A percentile compares a stretch with the other conserved stretches of the same genome.
Conservation (phyloP, 1,140 invertebrate genomes). For the Bicyclus anynana region DNA sequence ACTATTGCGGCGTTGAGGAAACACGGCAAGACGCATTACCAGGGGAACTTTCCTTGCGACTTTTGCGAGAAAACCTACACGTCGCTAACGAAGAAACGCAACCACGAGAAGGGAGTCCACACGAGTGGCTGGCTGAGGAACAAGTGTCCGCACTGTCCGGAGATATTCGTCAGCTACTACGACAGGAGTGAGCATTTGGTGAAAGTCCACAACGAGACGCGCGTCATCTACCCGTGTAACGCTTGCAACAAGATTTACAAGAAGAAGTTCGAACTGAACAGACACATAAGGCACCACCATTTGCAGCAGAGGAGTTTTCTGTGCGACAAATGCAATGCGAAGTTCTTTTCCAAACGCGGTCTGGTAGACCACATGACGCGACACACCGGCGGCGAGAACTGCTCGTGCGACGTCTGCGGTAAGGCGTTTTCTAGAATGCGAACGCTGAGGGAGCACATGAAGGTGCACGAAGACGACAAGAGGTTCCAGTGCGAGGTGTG, state of each 20-base stretch:
- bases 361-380: constrained; percentile 64
- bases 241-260: constrained; percentile 71
- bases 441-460: constrained; percentile 86
- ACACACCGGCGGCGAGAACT: constrained; percentile 60
- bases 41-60: constrained; percentile 62
- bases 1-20: constrained; percentile 64
- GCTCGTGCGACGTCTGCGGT: constrained; percentile 86
- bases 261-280: constrained; percentile 64
- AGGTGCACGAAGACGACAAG: constrained; percentile 79
- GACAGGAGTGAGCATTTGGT: constrained; percentile 65
- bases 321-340: constrained; percentile 71
- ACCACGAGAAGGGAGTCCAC: constrained; percentile 68
- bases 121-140: constrained; percentile 63
- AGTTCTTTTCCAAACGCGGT: constrained; percentile 68
- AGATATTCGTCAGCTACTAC: constrained; percentile 72
- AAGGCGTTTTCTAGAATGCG: constrained; percentile 84
- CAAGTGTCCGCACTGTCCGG: constrained; percentile 71
- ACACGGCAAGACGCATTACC: constrained; percentile 63
- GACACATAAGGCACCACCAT: constrained; percentile 70
- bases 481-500: constrained; percentile 80
- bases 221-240: constrained; percentile 65
- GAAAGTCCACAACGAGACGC: constrained; percentile 61
- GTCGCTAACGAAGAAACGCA: constrained; percentile 61
- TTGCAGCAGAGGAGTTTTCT: constrained; percentile 65
- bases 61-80: constrained; percentile 61